A percentile compares a stretch with the other conserved stretches of the same genome.
Conservation (phyloP, 2,888 invertebrate species). For the Pristionchus fissidentatus region DNA sequence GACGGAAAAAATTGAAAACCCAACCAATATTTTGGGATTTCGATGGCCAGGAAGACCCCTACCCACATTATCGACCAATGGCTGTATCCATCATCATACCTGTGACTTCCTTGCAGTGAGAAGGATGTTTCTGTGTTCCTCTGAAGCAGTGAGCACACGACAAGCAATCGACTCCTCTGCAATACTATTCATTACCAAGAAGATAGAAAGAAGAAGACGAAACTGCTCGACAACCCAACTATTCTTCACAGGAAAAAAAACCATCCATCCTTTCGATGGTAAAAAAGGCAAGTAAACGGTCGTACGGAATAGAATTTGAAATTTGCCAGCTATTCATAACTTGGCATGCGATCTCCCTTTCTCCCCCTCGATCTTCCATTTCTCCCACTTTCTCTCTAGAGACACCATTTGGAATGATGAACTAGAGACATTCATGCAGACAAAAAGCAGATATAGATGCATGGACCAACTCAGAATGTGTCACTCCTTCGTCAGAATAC, state of each 20-base stretch:
- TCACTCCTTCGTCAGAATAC: neutral
- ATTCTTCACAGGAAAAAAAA: neutral
- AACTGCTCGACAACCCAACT: neutral
- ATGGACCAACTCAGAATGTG: neutral
- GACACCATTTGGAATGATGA: constrained; percentile 21
- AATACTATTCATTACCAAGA: neutral
- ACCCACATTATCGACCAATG: too few relatives aligned
- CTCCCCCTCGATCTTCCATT: neutral
- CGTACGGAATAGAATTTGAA: too few relatives aligned
- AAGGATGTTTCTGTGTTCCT: neutral
- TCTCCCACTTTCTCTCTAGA: neutral
- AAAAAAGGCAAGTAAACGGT: too few relatives aligned
- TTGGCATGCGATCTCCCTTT: neutral
- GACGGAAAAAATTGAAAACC: neutral
- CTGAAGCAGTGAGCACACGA: constrained; percentile 18
- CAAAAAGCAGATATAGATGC: neutral
- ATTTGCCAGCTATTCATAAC: neutral
- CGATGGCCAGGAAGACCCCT: too few relatives aligned
- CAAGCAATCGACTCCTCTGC: constrained; percentile 20
- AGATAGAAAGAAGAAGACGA: too few relatives aligned
- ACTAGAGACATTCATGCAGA: neutral
- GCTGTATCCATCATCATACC: constrained; percentile 10
- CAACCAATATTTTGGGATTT: neutral
- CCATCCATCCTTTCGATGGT: too few relatives aligned
- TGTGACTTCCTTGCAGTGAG: constrained; percentile 47